Evolutionary conservation across 2,797 vertebrate species (phyloP).

Genomic region (Parauchenoglanis ngamensis): DNA sequence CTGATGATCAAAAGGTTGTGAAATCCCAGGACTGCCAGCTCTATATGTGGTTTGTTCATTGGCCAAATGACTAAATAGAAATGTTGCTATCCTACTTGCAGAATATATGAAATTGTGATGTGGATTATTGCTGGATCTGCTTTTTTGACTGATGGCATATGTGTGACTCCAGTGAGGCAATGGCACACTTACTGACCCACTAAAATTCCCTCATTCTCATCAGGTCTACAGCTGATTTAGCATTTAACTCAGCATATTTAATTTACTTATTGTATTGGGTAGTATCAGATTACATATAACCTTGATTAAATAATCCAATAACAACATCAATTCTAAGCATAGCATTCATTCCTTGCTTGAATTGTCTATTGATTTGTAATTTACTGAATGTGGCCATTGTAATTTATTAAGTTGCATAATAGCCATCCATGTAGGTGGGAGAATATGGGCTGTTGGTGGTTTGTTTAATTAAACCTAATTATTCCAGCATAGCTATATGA

Average conservation of each 20-base stretch:
- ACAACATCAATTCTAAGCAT: neutral
- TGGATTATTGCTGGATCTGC: constrained; percentile 10
- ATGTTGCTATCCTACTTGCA: neutral
- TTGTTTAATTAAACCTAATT: neutral
- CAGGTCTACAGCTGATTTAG: neutral
- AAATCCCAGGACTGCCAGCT: neutral
- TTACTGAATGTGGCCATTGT: neutral
- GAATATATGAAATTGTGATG: neutral
- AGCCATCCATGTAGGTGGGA: neutral
- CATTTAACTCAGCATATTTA: neutral
- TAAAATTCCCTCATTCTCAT: constrained; percentile 48
- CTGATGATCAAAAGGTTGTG: neutral
- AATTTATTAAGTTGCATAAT: neutral
- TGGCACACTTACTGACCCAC: constrained; percentile 56
- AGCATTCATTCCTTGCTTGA: neutral
- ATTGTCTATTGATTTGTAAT: neutral
- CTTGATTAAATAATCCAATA: neutral
- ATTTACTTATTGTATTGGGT: neutral
- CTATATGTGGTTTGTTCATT: neutral
- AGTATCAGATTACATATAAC: neutral
- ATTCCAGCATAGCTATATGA: neutral
- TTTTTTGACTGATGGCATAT: constrained; percentile 45
- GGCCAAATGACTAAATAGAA: neutral
- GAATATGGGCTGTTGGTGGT: neutral
- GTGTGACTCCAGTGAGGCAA: constrained; percentile 24